A percentile compares a stretch with the other conserved stretches of the same genome.
Evolutionary conservation across 2,797 vertebrate species (phyloP).

Genomic region (Peromyscus eremicus): DNA sequence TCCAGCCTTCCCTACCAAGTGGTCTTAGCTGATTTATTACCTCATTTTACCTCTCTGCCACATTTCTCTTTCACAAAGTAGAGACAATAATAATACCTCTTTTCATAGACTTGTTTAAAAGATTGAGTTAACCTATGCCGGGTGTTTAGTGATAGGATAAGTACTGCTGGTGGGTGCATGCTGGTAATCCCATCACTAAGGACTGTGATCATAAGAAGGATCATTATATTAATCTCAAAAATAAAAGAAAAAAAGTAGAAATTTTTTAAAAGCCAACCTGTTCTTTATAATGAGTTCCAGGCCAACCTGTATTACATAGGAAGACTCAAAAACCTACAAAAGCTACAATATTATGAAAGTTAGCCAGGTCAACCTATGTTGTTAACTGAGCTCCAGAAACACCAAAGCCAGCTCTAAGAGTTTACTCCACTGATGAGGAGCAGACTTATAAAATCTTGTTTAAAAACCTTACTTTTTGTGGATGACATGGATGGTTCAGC

Average conservation of each 20-base stretch:
- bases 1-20: neutral
- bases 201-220: neutral
- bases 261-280: neutral
- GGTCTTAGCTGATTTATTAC: neutral
- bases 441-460: constrained; percentile 16
- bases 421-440: neutral
- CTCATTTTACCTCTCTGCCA: neutral
- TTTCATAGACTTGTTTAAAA: neutral
- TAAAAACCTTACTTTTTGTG: neutral
- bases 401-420: neutral
- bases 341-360: neutral
- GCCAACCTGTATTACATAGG: neutral
- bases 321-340: neutral
- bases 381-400: constrained; percentile 18
- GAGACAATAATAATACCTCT: neutral
- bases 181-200: neutral
- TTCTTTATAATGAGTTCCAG: neutral
- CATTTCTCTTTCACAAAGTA: constrained; percentile 3
- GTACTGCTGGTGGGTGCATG: neutral
- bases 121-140: neutral
- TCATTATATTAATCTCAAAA: neutral
- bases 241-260: neutral
- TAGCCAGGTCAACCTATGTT: neutral
- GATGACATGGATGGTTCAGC: too few species aligned
- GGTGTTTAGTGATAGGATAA: neutral